Conservation (phyloP, 2,113 vertebrate species). For the Protobothrops flavoviridis region DNA sequence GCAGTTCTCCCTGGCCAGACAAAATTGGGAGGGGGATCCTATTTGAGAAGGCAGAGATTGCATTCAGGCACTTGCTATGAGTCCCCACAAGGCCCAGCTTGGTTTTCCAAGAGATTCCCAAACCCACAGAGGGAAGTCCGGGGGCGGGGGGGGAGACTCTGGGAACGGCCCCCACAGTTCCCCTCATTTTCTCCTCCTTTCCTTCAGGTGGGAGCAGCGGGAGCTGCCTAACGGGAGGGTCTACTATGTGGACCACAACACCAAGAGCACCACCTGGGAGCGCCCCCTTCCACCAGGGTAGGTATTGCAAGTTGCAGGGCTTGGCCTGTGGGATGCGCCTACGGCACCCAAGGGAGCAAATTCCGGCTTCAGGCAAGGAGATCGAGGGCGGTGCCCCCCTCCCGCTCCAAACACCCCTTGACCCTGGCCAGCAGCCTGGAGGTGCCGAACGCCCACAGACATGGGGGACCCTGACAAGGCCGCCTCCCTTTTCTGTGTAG, state of each 20-base stretch:
- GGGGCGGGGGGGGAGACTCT: no score
- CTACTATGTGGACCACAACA: slow-evolving; percentile 98
- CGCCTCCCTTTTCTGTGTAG: slow-evolving; percentile 61
- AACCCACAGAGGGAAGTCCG: background rate
- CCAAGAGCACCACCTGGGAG: slow-evolving; percentile 98
- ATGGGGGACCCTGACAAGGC: background rate
- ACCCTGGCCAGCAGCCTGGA: background rate
- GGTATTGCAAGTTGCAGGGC: slow-evolving; percentile 28
- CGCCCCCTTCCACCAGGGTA: slow-evolving; percentile 94
- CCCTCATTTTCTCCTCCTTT: background rate
- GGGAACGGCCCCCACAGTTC: background rate
- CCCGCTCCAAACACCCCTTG: background rate
- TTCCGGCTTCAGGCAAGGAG: background rate
- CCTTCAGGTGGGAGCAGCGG: slow-evolving; percentile 92
- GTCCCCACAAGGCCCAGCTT: no score
- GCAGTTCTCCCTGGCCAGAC: background rate
- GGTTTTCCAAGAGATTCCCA: background rate
- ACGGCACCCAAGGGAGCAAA: background rate
- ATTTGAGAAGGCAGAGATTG: background rate
- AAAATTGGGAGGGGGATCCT: no score
- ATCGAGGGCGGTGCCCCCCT: no score
- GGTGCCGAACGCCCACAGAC: background rate
- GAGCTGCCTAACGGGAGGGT: slow-evolving; percentile 92
- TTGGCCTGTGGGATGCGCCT: background rate
- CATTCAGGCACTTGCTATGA: background rate